These are phyloP conservation scores for Oreochromis aureus DNA, from an alignment of 2,113 vertebrate genomes.

Conservation along the genomic window DNA sequence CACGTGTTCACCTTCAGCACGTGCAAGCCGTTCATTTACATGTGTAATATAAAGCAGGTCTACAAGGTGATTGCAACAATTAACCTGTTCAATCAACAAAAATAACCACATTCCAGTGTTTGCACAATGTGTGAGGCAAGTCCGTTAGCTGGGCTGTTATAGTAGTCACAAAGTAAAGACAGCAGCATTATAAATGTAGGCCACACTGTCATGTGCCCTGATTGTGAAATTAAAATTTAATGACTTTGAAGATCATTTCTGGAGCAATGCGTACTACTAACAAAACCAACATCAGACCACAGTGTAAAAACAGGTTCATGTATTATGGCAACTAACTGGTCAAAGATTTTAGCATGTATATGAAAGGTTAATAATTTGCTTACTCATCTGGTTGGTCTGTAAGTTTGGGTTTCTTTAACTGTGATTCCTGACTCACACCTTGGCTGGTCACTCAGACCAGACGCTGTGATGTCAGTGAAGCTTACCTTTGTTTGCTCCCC, in stretches of 20 bases:
- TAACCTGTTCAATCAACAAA: neutral
- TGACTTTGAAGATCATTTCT: neutral
- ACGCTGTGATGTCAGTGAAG: neutral
- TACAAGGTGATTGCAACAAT: neutral
- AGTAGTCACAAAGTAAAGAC: neutral
- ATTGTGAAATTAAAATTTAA: neutral
- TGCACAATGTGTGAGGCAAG: neutral
- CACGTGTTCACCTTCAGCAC: neutral
- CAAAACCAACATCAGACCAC: neutral
- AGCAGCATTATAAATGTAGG: neutral
- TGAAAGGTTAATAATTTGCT: neutral
- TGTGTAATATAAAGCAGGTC: neutral
- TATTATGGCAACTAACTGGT: neutral
- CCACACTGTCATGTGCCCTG: neutral
- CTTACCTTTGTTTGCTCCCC: neutral
- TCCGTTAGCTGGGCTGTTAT: neutral
- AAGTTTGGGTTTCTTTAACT: neutral
- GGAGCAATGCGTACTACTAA: neutral
- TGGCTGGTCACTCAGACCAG: neutral
- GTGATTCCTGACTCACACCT: neutral
- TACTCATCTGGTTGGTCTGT: neutral
- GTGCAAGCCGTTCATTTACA: neutral
- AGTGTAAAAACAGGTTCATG: neutral
- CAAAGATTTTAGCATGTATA: neutral
- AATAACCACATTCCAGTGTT: neutral